A percentile compares a stretch with the other conserved stretches of the same genome.
Conservation (phyloP, 2,888 invertebrate species). For the Campopleginae sp. region DNA sequence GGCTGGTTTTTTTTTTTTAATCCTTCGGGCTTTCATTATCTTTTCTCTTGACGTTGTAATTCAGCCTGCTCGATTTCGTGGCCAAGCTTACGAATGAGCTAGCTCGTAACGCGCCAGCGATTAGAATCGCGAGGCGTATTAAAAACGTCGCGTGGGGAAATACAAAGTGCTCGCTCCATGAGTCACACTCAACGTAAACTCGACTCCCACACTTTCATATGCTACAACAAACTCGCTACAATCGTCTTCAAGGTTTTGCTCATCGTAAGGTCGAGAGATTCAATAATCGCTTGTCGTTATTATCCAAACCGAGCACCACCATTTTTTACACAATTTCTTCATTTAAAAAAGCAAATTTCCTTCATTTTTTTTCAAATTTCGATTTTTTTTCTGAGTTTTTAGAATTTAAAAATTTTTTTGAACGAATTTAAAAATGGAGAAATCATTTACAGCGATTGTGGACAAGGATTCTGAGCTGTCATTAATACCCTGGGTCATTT, state of each 20-base stretch:
- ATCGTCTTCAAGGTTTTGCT: slow-evolving; percentile 28
- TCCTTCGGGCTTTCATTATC: neutral
- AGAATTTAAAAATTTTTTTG: too few relatives aligned
- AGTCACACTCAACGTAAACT: slow-evolving; percentile 11
- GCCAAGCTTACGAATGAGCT: slow-evolving; percentile 24
- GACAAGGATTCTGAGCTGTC: too few relatives aligned
- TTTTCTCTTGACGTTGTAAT: neutral
- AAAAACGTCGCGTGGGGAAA: slow-evolving; percentile 27
- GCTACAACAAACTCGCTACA: slow-evolving; percentile 2
- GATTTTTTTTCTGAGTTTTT: too few relatives aligned
- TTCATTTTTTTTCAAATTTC: neutral
- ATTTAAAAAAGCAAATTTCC: neutral
- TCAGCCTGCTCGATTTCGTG: slow-evolving; percentile 10
- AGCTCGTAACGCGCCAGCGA: slow-evolving; percentile 25
- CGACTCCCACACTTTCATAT: slow-evolving; percentile 42
- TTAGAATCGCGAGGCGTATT: slow-evolving; percentile 22
- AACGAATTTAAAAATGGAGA: too few relatives aligned
- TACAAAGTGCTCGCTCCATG: slow-evolving; percentile 2
- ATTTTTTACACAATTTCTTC: neutral
- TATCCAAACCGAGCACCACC: neutral
- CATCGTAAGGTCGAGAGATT: slow-evolving; percentile 27
- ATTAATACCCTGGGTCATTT: too few relatives aligned
- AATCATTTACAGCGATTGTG: too few relatives aligned
- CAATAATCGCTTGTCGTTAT: slow-evolving; percentile 12
- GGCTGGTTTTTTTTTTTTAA: neutral